These are phyloP conservation scores for Lutjanus campechanus DNA, from an alignment of 2,797 vertebrate species.

Conservation along the genomic window DNA sequence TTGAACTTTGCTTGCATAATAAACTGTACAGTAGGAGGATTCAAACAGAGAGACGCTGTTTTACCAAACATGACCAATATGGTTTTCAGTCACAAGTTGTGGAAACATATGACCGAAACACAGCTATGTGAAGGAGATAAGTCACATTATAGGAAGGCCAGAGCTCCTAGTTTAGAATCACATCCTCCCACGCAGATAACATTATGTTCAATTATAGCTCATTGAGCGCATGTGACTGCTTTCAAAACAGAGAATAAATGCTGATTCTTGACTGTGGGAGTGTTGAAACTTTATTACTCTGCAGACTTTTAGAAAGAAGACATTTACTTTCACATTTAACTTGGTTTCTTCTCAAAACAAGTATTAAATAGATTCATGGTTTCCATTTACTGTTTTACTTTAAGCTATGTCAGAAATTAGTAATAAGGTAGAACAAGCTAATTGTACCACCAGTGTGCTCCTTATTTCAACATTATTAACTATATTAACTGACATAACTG, in stretches of 20 bases:
- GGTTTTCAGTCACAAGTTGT: conserved; percentile 68
- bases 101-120: conserved; percentile 65
- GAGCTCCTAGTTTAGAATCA: conserved; percentile 37
- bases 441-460: neutral
- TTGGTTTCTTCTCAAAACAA: neutral
- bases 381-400: neutral
- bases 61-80: conserved; percentile 19
- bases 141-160: conserved; percentile 20
- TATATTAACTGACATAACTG: no score
- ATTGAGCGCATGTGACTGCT: conserved; percentile 56
- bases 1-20: conserved; percentile 46
- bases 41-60: conserved; percentile 30
- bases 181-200: conserved; percentile 42
- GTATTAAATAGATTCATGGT: neutral
- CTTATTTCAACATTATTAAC: neutral
- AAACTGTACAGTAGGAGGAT: neutral
- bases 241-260: conserved; percentile 34
- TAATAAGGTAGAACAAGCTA: neutral
- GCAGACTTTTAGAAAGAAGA: neutral
- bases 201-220: conserved; percentile 51
- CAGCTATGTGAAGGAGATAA: conserved; percentile 28
- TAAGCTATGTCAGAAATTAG: neutral
- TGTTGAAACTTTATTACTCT: conserved; percentile 6
- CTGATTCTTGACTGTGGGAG: conserved; percentile 24
- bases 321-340: neutral